Evolutionary conservation across 1,140 invertebrate genomes (phyloP).

Genomic region (Lepidurus apus): DNA sequence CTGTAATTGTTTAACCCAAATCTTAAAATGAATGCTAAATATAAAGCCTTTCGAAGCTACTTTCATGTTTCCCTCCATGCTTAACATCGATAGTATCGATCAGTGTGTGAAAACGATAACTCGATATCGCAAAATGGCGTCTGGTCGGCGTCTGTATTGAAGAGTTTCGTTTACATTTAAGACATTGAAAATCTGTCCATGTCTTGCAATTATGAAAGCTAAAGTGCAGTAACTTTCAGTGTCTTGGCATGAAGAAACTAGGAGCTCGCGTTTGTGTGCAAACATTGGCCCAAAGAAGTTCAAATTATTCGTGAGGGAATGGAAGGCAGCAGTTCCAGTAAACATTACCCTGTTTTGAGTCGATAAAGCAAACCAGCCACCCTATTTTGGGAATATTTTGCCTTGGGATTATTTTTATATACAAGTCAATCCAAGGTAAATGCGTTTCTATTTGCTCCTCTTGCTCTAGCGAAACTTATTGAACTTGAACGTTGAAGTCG

Average conservation of each 20-base stretch:
- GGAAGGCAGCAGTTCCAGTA: constrained; percentile 8
- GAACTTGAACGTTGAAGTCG: background rate
- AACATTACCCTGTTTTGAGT: background rate
- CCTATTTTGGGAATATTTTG: background rate
- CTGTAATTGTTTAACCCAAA: no score
- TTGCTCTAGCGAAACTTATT: background rate
- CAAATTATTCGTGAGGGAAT: background rate
- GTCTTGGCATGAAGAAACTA: background rate
- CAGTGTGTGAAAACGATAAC: background rate
- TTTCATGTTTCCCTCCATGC: background rate
- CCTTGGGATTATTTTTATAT: background rate
- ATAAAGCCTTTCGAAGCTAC: no score
- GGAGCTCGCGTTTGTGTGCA: background rate
- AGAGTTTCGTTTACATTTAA: constrained; percentile 2
- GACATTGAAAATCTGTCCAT: background rate
- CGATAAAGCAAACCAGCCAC: background rate
- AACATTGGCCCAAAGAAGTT: background rate
- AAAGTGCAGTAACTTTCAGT: background rate
- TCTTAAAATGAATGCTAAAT: no score
- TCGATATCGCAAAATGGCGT: constrained; percentile 14
- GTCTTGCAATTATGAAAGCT: background rate
- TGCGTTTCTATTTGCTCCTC: background rate
- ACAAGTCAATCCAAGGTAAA: background rate
- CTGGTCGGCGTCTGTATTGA: constrained; percentile 14
- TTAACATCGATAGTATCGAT: background rate